Percentiles rank a stretch among this genome's conserved stretches.
These are phyloP conservation scores for Cynaeus angustus DNA, from an alignment of 2,888 invertebrate species.

Conservation along the genomic window DNA sequence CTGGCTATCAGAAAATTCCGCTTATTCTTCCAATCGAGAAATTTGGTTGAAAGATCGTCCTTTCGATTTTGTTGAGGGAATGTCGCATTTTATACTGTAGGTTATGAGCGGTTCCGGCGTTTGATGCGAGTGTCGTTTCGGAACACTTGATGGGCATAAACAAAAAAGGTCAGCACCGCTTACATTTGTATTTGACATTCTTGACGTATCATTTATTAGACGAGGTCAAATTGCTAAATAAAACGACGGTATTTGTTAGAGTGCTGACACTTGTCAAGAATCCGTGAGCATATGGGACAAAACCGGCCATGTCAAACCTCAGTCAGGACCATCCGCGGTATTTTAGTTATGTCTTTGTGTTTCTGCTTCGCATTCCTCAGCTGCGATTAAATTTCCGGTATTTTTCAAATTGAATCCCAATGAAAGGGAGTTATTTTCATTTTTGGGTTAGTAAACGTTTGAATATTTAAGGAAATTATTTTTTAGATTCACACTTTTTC, in stretches of 20 bases:
- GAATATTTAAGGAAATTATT: no score
- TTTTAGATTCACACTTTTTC: no score
- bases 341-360: slow-evolving; percentile 48
- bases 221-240: slow-evolving; percentile 57
- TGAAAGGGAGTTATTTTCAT: background rate
- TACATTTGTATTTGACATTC: slow-evolving; percentile 52
- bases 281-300: slow-evolving; percentile 39
- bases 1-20: slow-evolving; percentile 41
- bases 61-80: slow-evolving; percentile 41
- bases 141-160: slow-evolving; percentile 44
- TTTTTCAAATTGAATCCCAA: slow-evolving; percentile 42
- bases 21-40: slow-evolving; percentile 38
- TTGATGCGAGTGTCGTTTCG: slow-evolving; percentile 35
- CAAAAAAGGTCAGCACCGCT: slow-evolving; percentile 43
- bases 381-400: slow-evolving; percentile 36
- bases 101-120: slow-evolving; percentile 23
- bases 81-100: slow-evolving; percentile 32
- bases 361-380: slow-evolving; percentile 29
- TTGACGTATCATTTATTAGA: slow-evolving; percentile 56
- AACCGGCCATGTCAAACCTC: slow-evolving; percentile 47
- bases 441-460: no score
- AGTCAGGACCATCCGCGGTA: slow-evolving; percentile 45
- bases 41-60: slow-evolving; percentile 38
- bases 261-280: slow-evolving; percentile 54
- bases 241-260: slow-evolving; percentile 52